Base-by-base conservation (phyloP, 1,140 invertebrate genomes). In the Eriosoma lanigerum region DNA sequence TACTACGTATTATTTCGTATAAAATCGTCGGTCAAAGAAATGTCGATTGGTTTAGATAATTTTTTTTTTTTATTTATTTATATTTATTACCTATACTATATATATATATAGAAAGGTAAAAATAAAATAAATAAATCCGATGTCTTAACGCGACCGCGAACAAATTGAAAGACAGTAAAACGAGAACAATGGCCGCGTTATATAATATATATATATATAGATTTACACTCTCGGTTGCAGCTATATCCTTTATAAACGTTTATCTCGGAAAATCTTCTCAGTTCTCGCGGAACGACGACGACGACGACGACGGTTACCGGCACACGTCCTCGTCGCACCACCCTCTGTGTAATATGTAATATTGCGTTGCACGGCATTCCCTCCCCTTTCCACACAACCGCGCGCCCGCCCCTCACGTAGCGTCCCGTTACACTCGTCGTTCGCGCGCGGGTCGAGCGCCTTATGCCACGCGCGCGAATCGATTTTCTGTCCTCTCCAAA, bases 401-500 rank as follows among this genome's bases (percentile, higher is more conserved):
- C 60, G 4, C 19, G n/a, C n/a, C 64, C 17, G 50, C 50, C 50
- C 48, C 48, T 2, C 1, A 52, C 50, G 32, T 44, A 68, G 0
- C 4, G 17, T 21, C 24, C 19, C 17, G 21, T 21, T 15, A n/a
- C 58, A 19, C 15, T 62, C 26, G 15, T 26, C 52, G 50, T n/a
- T 17, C 29, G 32, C 62, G 5, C 19, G 26, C n/a, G 48, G 15
- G 44, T 17, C 24, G n/a, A 26, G 29, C 54, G n/a, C 73, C 21
- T 64, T 64, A 38, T 64, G 19, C 29, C 70, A 17, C 26, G 52
- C 54, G 46, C 26, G 52, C 54, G 46, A 78, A 78, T 78, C 75
- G 75, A 78, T 78, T 78, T 78, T 78, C 75, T 62, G 56, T 62
- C 75, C 21, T 48, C 75, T 62, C 21, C 8, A 38, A 29, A 50